Percentiles rank a stretch among this genome's conserved stretches.
phyloP scores from a whole-genome alignment of 2,888 invertebrate species.

The Chaetoderma sp. region DNA sequence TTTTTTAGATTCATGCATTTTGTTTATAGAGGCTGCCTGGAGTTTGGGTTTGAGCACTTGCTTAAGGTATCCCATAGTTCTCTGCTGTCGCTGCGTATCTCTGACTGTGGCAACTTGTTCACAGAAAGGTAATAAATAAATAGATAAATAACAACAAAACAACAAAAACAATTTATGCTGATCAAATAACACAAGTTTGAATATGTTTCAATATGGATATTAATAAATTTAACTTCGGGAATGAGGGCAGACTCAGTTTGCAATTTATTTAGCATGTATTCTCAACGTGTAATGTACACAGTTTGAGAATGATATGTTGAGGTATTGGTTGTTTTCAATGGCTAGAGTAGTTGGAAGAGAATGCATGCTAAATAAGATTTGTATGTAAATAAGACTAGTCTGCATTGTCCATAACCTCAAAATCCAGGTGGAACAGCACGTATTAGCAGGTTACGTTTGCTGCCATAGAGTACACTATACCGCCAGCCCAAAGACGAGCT shows the following conservation, averaged over 20 bases:
- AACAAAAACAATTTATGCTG: neutral
- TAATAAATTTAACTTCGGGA: neutral
- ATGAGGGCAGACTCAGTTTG: neutral
- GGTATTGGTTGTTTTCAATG: too few relatives aligned
- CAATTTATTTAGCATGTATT: too few relatives aligned
- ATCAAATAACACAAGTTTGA: too few relatives aligned
- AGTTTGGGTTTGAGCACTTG: slow-evolving; percentile 58
- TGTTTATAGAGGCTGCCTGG: slow-evolving; percentile 52
- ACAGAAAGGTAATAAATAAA: slow-evolving; percentile 62
- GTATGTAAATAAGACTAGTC: too few relatives aligned
- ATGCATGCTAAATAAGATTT: too few relatives aligned
- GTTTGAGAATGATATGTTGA: too few relatives aligned
- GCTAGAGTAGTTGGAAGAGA: too few relatives aligned
- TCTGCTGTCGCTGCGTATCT: slow-evolving; percentile 49
- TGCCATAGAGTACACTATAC: too few relatives aligned
- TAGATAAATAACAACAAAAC: neutral
- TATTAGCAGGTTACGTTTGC: too few relatives aligned
- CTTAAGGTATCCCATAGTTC: slow-evolving; percentile 52
- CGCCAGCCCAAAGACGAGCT: too few relatives aligned
- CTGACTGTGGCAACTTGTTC: slow-evolving; percentile 61
- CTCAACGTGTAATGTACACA: neutral
- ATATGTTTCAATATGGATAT: neutral
- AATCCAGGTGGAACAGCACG: too few relatives aligned
- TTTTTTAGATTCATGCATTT: neutral
- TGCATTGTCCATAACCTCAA: too few relatives aligned